phyloP scores from a whole-genome alignment of 1,140 invertebrate genomes.

The Drosophila rhopaloa region DNA sequence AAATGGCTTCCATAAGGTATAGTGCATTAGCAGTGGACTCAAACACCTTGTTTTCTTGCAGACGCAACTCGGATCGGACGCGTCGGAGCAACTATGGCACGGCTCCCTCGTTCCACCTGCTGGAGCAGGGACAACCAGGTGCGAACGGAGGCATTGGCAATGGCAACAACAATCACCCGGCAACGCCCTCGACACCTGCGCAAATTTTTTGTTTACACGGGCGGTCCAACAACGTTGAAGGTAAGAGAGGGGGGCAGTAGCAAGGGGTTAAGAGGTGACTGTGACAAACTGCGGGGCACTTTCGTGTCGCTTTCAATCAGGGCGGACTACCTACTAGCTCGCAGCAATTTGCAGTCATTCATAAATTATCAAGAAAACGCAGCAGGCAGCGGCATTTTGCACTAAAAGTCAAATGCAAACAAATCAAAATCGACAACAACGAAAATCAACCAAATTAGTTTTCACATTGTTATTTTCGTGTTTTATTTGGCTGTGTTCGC shows the following conservation, averaged over 20 bases:
- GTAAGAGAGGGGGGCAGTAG: slow-evolving; percentile 32
- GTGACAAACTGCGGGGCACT: slow-evolving; percentile 61
- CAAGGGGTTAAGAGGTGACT: slow-evolving; percentile 9
- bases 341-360: slow-evolving; percentile 73
- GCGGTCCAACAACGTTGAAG: slow-evolving; percentile 72
- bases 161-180: slow-evolving; percentile 66
- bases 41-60: slow-evolving; percentile 3
- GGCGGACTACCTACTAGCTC: slow-evolving; percentile 24
- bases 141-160: slow-evolving; percentile 28
- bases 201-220: slow-evolving; percentile 79
- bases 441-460: slow-evolving; percentile 67
- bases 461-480: slow-evolving; percentile 57
- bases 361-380: slow-evolving; percentile 77
- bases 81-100: slow-evolving; percentile 65
- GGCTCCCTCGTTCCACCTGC: slow-evolving; percentile 46
- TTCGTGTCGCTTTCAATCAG: slow-evolving; percentile 79
- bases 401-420: slow-evolving; percentile 56
- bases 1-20: no score
- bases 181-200: slow-evolving; percentile 54
- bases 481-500: slow-evolving; percentile 9
- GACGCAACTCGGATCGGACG: slow-evolving; percentile 30
- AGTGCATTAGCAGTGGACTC: no score
- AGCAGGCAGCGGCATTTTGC: slow-evolving; percentile 57
- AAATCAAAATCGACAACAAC: slow-evolving; percentile 44
- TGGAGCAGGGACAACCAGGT: slow-evolving; percentile 21